Percentiles rank a stretch among this genome's conserved stretches.
Evolutionary conservation across 2,888 invertebrate species (phyloP).

Genomic region (Linnaemya tessellans): DNA sequence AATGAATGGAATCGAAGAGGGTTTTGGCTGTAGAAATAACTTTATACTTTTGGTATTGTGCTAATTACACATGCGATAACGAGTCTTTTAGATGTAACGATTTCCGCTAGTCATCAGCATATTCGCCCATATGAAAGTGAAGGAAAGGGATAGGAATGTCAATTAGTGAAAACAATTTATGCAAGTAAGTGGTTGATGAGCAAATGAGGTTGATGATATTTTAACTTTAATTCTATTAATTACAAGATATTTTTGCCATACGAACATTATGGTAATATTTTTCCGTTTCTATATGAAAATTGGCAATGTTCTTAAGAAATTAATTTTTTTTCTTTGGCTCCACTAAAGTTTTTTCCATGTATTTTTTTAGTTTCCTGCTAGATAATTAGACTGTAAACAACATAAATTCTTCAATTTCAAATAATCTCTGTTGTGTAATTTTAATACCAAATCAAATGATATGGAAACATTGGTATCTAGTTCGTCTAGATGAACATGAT

Average conservation of each 20-base stretch:
- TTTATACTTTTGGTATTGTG: slow-evolving; percentile 58
- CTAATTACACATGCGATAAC: slow-evolving; percentile 63
- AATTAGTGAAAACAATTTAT: slow-evolving; percentile 62
- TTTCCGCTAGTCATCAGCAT: not conserved
- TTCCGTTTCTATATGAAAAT: slow-evolving; percentile 13
- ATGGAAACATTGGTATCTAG: slow-evolving; percentile 6
- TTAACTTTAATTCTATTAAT: slow-evolving; percentile 61
- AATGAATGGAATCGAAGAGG: slow-evolving; percentile 43
- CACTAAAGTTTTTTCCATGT: slow-evolving; percentile 39
- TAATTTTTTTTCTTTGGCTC: slow-evolving; percentile 47
- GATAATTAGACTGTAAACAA: slow-evolving; percentile 33
- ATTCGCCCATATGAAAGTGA: not conserved
- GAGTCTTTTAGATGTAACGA: slow-evolving; percentile 22
- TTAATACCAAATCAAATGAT: slow-evolving; percentile 24
- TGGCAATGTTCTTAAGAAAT: slow-evolving; percentile 30
- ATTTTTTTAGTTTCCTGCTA: not conserved
- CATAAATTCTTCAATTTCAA: slow-evolving; percentile 53
- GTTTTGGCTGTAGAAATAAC: slow-evolving; percentile 33
- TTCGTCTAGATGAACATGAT: not conserved
- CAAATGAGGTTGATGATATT: slow-evolving; percentile 49
- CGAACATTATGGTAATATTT: slow-evolving; percentile 32
- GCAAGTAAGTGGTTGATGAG: slow-evolving; percentile 44
- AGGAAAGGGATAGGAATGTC: slow-evolving; percentile 11
- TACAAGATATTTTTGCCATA: slow-evolving; percentile 29
- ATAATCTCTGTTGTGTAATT: slow-evolving; percentile 29